Base-by-base conservation (phyloP, 1,140 invertebrate species). In the Pinna nobilis region DNA sequence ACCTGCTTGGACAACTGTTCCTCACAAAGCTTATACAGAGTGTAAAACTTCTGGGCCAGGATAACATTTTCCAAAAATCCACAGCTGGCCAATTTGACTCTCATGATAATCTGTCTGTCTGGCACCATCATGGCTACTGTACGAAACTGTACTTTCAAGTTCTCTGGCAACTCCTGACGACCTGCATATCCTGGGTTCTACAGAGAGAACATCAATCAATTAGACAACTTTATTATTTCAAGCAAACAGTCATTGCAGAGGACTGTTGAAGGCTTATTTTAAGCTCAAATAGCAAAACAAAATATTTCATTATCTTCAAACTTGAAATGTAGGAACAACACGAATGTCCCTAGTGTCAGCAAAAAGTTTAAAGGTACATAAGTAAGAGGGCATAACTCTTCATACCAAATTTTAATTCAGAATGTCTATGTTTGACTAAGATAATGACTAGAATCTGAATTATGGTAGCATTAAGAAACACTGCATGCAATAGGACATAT, bases 91-190 rank as follows among this genome's bases (percentile, higher is more conserved):
- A 88, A 76, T 70, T 88, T 88, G 28, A 88, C 87, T 69, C 86
- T 79, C 77, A 88, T 88, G 47, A 88, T 88, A 53, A 88, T 88
- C 81, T 88, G 97, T 72, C 87, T 73, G 67, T 88, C 87, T 30
- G 87, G 87, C 18, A 88, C 86, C 87, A 88, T 88, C 87, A 88
- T 88, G 61, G 87, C 79, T 28, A 87, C 85, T 25, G 86, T 86
- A 39, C 86, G 65, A 63, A 88, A 88, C 76, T 88, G 84, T 32
- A 88, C 82, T 77, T 88, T 88, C 49, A 88, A 73, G 60, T 88
- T 88, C 66, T 88, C 87, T 49, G 87, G 87, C 47, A 88, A 66
- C 69, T 88, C 87, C 69, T 88, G 87, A 61, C 87, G 73, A 50
- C 87, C 87, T 53, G 87, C 87, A 82, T 88, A 88, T 25, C 87